phyloP scores from a whole-genome alignment of 2,797 vertebrate species.

The Enoplosus armatus region DNA sequence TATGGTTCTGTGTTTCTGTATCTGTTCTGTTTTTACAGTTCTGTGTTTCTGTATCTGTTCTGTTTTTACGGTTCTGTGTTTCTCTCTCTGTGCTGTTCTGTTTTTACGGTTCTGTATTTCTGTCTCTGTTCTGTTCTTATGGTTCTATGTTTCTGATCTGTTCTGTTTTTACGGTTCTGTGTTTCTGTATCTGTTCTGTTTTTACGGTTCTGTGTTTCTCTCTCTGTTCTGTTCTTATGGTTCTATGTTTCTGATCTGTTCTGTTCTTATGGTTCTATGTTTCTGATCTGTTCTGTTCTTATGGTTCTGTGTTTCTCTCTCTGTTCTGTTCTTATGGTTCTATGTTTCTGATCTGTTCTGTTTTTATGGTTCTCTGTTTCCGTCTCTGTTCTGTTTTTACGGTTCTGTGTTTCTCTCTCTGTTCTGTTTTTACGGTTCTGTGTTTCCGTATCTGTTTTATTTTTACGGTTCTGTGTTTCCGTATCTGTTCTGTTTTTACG shows the following conservation, averaged over 20 bases:
- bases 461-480: too few species aligned
- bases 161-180: background rate
- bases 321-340: background rate
- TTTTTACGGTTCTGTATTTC: background rate
- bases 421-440: background rate
- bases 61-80: background rate
- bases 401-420: background rate
- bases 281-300: background rate
- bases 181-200: background rate
- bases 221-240: background rate
- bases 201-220: background rate
- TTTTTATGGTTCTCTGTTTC: background rate
- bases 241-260: background rate
- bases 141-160: background rate
- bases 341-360: background rate
- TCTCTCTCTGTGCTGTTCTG: background rate
- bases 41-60: background rate
- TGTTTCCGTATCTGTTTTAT: background rate
- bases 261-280: background rate
- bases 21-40: background rate
- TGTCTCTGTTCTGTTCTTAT: background rate
- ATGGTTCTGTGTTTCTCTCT: background rate
- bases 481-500: background rate
- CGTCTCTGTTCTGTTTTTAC: background rate
- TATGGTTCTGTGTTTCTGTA: background rate